Evolutionary conservation across 2,113 vertebrate species (phyloP).

Genomic region (Phaethon lepturus): DNA sequence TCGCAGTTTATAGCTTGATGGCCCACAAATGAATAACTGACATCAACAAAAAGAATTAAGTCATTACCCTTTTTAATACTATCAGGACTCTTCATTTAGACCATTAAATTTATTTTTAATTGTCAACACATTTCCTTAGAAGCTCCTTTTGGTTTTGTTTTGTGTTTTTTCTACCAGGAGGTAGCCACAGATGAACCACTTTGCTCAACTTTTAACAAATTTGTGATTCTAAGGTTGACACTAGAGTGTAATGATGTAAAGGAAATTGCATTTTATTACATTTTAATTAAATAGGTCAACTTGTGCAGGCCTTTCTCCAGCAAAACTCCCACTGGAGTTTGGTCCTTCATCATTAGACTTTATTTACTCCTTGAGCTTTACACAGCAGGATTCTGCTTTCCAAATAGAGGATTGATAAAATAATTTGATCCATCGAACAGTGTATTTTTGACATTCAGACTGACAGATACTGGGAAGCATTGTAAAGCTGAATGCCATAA

Average conservation of each 20-base stretch:
- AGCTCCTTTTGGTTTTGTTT: background rate
- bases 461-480: background rate
- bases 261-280: conserved; percentile 1
- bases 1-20: background rate
- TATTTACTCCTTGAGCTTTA: background rate
- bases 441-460: background rate
- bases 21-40: conserved; percentile 32
- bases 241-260: background rate
- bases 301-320: background rate
- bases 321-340: background rate
- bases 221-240: background rate
- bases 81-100: background rate
- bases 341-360: background rate
- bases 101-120: background rate
- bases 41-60: conserved; percentile 33
- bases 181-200: background rate
- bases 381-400: background rate
- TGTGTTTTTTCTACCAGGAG: background rate
- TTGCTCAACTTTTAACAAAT: background rate
- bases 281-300: conserved; percentile 28
- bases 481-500: background rate
- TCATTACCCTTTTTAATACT: background rate
- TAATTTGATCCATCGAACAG: background rate
- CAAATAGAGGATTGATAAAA: background rate
- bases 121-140: background rate